These are phyloP conservation scores for Tragulus kanchil DNA, from an alignment of 2,113 vertebrate species.

Conservation along the genomic window DNA sequence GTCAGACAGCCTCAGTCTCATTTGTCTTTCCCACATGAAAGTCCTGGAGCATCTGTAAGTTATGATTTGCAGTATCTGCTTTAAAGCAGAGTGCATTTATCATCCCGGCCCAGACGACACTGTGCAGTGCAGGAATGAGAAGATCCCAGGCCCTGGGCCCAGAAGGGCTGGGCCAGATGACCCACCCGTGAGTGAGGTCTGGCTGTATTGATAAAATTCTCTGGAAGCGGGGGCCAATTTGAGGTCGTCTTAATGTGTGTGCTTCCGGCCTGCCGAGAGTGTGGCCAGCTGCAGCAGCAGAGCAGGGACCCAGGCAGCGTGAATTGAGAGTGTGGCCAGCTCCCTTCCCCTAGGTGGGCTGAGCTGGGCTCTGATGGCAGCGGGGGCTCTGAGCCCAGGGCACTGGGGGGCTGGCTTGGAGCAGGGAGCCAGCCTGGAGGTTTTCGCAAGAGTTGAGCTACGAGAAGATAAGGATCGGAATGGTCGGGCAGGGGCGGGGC, in stretches of 20 bases:
- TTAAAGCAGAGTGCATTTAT: slow-evolving; percentile 88
- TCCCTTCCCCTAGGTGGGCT: background rate
- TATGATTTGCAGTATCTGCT: slow-evolving; percentile 89
- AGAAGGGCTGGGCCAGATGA: slow-evolving; percentile 81
- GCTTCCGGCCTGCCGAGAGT: too few species aligned
- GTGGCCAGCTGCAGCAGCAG: background rate
- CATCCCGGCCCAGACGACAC: slow-evolving; percentile 81
- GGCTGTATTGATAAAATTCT: slow-evolving; percentile 85
- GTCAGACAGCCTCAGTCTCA: slow-evolving; percentile 85
- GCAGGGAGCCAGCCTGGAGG: background rate
- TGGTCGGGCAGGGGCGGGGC: background rate
- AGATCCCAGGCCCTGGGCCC: slow-evolving; percentile 84
- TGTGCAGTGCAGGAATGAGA: slow-evolving; percentile 82
- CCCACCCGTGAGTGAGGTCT: slow-evolving; percentile 75
- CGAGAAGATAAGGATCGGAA: slow-evolving; percentile 21
- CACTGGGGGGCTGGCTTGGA: background rate
- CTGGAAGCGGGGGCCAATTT: slow-evolving; percentile 86
- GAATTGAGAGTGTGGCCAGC: background rate
- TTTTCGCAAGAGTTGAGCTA: background rate
- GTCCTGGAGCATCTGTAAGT: slow-evolving; percentile 88
- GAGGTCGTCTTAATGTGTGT: too few species aligned
- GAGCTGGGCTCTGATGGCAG: background rate
- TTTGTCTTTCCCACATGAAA: slow-evolving; percentile 90
- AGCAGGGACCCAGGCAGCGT: background rate
- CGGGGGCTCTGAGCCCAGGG: fast-evolving